Base-by-base conservation (phyloP, 2,113 vertebrate species). In the Cathartes aura region DNA sequence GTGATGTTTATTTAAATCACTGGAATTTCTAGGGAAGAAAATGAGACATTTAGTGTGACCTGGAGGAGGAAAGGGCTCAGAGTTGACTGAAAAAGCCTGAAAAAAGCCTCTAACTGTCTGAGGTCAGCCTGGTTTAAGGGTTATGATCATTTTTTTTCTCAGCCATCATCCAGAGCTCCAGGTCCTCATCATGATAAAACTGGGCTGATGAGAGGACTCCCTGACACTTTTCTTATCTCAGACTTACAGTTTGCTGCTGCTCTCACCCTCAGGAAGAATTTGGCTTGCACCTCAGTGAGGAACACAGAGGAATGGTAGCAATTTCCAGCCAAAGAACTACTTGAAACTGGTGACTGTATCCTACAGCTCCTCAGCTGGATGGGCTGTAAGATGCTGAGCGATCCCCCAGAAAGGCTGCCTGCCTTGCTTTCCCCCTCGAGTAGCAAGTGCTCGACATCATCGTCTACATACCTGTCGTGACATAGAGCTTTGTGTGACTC, bases 351-450 rank as follows among this genome's bases (percentile, higher is more conserved):
- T 90, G 53, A 23, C 50, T 58, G 21, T 75, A 10, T 74, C 53
- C 42, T 70, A 18, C 15, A 50, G 47, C 68, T 67, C 22, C 38
- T 64, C 22, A 56, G 34, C 52, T 32, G 32, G 26, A 29, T 75
- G 52, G 43, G 22, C 27, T 78, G 36, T 45, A 66, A 40, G 36
- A 23, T 45, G 11, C 1, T 1, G 19, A 84, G n/a, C 0, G 0
- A 50, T 59, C 7, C 42, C 23, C 12, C 5, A n/a, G 53, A 63
- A 85, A 36, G 47, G 23, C 52, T 76, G 27, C 13, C 12, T 71
- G 36, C 45, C 26, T 75, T 45, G 23, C 43, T 67, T 55, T 78
- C 12, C 43, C 14, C 14, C 8, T 82, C 0, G 9, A 91, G 26
- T 17, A 40, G 38, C 22, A 63, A 60, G 36, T 71, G n/a, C 48